A percentile compares a stretch with the other conserved stretches of the same genome.
phyloP scores from a whole-genome alignment of 2,113 vertebrate species.

The Todiramphus saurophagus region DNA sequence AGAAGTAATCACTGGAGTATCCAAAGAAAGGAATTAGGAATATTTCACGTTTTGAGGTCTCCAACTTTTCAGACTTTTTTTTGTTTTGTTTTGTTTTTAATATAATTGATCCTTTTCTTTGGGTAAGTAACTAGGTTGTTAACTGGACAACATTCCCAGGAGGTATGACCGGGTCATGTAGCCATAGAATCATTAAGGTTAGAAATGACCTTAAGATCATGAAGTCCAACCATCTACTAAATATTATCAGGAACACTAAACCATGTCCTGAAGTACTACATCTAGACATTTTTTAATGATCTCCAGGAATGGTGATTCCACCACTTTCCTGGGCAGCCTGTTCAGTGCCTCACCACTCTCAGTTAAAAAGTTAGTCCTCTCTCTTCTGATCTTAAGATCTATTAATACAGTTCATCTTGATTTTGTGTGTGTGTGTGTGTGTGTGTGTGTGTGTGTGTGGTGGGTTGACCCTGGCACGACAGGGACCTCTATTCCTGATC shows the following conservation, averaged over 20 bases:
- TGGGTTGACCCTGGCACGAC: neutral
- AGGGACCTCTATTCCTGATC: too few species aligned
- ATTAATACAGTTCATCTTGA: neutral
- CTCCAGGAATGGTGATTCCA: too few species aligned
- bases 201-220: too few species aligned
- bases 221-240: too few species aligned
- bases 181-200: neutral
- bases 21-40: neutral
- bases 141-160: neutral
- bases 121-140: neutral
- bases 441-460: too few species aligned
- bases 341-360: too few species aligned
- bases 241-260: too few species aligned
- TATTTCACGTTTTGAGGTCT: neutral
- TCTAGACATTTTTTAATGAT: too few species aligned
- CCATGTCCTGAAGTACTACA: too few species aligned
- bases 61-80: neutral
- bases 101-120: neutral
- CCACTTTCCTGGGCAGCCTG: too few species aligned
- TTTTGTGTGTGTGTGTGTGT: neutral
- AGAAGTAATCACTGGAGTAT: neutral
- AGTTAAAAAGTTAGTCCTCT: neutral
- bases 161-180: neutral
- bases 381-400: neutral
- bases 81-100: neutral